Base-by-base conservation (phyloP, 2,113 vertebrate genomes). In the Pipa parva region DNA sequence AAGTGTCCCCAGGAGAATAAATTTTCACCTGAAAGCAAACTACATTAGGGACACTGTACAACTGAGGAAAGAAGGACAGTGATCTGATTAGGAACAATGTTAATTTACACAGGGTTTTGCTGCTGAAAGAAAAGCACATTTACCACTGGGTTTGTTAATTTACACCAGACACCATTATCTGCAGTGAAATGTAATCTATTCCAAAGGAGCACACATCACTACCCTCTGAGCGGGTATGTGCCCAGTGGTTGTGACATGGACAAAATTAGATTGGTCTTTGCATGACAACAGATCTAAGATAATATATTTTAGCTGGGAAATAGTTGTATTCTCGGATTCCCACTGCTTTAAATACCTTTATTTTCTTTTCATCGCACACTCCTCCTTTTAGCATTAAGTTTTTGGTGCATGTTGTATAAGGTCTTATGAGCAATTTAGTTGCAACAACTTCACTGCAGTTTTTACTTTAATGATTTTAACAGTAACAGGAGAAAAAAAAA, bases 131-230 rank as follows among this genome's bases (percentile, higher is more conserved):
- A 90, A 97, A 89, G 88, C 87, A 84, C 90, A 90, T 94, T 95
- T 93, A 92, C 94, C 91, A 93, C 94, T 92, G 95, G 88, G 95
- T 91, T 90, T 95, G 92, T 94, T 98, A 95, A 97, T 99, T 98
- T 95, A 87, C 83, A 77, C 88, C 89, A 94, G 93, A 97, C 93
- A 90, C 90, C 86, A 84, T 93, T 88, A 84, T 84, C 90, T 90
- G 89, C 84, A 88, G 82, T 84, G 80, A 79, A 85, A 86, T 78
- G 86, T 89, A 84, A 81, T 89, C 79, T 86, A 89, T 91, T 88
- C 80, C 86, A 84, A 80, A 85, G 84, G 88, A 91, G 88, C 42
- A 26, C 31, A 39, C 49, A 78, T 87, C 88, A 88, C 87, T 88
- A 92, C 92, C 91, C 88, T 84, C 84, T 85, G 84, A 73, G 82